Percentiles rank a stretch among this genome's conserved stretches.
Conservation (phyloP, 2,113 vertebrate genomes). For the Ailurus styani region DNA sequence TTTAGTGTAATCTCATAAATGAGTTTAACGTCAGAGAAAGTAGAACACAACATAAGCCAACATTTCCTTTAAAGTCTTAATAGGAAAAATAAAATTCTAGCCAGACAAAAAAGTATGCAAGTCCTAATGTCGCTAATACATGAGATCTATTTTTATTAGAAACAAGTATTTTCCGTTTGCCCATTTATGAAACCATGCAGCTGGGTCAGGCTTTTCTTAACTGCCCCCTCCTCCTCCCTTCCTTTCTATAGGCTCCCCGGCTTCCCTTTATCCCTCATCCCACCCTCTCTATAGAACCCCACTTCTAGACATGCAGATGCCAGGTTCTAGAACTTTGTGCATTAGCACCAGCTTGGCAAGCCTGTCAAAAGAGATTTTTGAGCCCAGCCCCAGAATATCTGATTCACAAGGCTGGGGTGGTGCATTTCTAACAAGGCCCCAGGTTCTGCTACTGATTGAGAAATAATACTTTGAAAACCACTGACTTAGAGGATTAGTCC, state of each 20-base stretch:
- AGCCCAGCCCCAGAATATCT: neutral
- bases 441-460: neutral
- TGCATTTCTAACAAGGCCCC: neutral
- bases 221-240: neutral
- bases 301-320: too few relatives aligned
- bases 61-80: neutral
- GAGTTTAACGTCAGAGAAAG: neutral
- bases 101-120: neutral
- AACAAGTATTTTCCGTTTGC: neutral
- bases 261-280: neutral
- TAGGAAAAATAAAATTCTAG: neutral
- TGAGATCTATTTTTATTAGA: neutral
- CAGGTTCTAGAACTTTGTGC: neutral
- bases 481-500: neutral
- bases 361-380: neutral
- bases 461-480: neutral
- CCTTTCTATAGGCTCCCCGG: accelerated
- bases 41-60: neutral
- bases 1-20: neutral
- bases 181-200: neutral
- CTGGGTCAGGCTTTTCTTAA: neutral
- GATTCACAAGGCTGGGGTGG: neutral
- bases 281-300: too few relatives aligned
- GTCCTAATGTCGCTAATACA: neutral
- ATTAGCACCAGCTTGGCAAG: neutral